Base-by-base conservation (phyloP, 2,888 invertebrate species). In the Volucella bombylans region DNA sequence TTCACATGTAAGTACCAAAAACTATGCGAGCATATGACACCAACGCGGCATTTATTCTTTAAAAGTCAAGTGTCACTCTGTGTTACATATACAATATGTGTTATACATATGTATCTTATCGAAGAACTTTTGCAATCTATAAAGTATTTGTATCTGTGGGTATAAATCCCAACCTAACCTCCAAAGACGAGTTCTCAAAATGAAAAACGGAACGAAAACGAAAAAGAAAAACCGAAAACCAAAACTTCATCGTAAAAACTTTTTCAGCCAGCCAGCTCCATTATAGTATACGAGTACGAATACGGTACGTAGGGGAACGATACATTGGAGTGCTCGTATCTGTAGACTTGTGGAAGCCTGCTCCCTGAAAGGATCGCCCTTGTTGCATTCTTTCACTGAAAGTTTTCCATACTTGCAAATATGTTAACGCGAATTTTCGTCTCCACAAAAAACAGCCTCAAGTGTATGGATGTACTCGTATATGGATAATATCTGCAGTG, bases 51-150 rank as follows among this genome's bases (percentile, higher is more conserved):
- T 39, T 82, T 69, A 49, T 47, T 41, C 73, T 59, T 68, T 45
- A 41, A 68, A 77, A 79, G 59, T 65, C 64, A 77, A 79, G 64
- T 83, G 83, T 71, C 83, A 83, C 61, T 71, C 54, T 41, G 39
- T 31, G 49, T 61, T 61, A 64, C 38, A 45, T 59, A 6, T 31
- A 31, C n/a, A n/a, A n/a, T n/a, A n/a, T n/a, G n/a, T n/a, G n/a
- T 18, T 18, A 18, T 18, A 18, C 6, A 6, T 31, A 31, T 31
- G 31, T 72, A 49, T 71, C 64, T 80, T 61, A 71, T 83, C 69
- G 65, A 61, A 55, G 65, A 83, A 83, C 69, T 83, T 83, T 83
- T 64, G 65, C 79, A 79, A 79, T 79, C 41, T 74, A 59, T 59
- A 71, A 65, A 79, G 65, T 74, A 79, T 74, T 50, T 52, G 59